Conservation (phyloP, 1,140 invertebrate genomes). For the Colletes latitarsis region DNA sequence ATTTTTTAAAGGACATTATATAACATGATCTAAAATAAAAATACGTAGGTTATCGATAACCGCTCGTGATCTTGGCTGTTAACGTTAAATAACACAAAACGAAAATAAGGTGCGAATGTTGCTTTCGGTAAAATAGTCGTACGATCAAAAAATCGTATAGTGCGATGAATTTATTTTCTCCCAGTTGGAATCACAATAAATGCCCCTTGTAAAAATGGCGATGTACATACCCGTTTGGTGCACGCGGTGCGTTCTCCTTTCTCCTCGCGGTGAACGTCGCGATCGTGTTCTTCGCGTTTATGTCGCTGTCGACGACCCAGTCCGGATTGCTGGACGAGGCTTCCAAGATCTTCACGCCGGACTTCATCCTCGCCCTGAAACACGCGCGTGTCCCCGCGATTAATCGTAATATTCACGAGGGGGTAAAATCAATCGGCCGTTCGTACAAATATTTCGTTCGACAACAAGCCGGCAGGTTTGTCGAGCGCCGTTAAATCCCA, state of each 20-base stretch:
- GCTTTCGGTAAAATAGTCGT: too few relatives aligned
- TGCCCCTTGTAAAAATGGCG: neutral
- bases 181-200: too few relatives aligned
- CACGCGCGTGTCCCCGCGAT: neutral
- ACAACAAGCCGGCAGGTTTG: neutral
- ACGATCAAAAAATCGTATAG: too few relatives aligned
- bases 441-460: neutral
- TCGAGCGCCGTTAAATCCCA: neutral
- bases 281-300: constrained; percentile 90
- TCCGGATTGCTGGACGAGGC: constrained; percentile 88
- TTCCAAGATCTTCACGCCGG: constrained; percentile 90
- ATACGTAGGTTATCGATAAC: too few relatives aligned
- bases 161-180: too few relatives aligned
- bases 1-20: too few relatives aligned
- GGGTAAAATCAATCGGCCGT: neutral
- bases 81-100: too few relatives aligned
- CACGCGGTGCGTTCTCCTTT: constrained; percentile 80
- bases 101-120: too few relatives aligned
- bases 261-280: constrained; percentile 92
- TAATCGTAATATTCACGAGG: neutral
- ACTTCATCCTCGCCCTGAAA: constrained; percentile 92
- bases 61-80: too few relatives aligned
- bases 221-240: constrained; percentile 72
- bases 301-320: constrained; percentile 93
- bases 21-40: too few relatives aligned